Percentiles rank a stretch among this genome's conserved stretches.
These are phyloP conservation scores for Melanotus villosus DNA, from an alignment of 2,888 invertebrate genomes.

Conservation along the genomic window DNA sequence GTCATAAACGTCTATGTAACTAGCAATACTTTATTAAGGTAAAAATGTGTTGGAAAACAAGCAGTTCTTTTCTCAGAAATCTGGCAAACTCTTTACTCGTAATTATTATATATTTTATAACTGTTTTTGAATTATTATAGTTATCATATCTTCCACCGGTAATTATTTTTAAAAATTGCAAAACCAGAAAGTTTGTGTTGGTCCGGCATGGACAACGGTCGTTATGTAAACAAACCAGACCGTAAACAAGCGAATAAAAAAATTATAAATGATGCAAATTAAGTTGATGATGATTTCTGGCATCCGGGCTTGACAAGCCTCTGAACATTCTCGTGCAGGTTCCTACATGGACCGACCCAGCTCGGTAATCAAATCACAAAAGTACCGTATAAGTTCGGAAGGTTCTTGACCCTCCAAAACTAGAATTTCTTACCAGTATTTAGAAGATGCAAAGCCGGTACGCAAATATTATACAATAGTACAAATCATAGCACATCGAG, in stretches of 20 bases:
- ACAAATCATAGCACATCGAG: slow-evolving; percentile 8
- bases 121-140: too few species aligned
- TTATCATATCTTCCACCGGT: too few species aligned
- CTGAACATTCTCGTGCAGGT: slow-evolving; percentile 24
- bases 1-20: too few species aligned
- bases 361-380: slow-evolving; percentile 39
- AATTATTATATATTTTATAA: too few species aligned
- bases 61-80: too few species aligned
- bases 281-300: slow-evolving; percentile 29
- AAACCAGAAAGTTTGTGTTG: background rate
- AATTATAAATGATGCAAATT: slow-evolving; percentile 28
- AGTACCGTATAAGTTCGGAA: slow-evolving; percentile 39
- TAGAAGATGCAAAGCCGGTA: slow-evolving; percentile 22
- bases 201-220: background rate
- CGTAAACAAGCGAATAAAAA: slow-evolving; percentile 1
- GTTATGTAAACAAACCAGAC: slow-evolving; percentile 15
- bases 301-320: slow-evolving; percentile 28
- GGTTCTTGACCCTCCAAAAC: slow-evolving; percentile 43
- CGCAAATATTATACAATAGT: slow-evolving; percentile 26
- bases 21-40: too few species aligned
- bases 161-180: too few species aligned
- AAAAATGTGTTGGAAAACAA: too few species aligned
- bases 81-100: too few species aligned
- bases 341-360: slow-evolving; percentile 26
- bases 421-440: slow-evolving; percentile 28